phyloP scores from a whole-genome alignment of 2,797 vertebrate genomes.

The Dicrostonyx torquatus region DNA sequence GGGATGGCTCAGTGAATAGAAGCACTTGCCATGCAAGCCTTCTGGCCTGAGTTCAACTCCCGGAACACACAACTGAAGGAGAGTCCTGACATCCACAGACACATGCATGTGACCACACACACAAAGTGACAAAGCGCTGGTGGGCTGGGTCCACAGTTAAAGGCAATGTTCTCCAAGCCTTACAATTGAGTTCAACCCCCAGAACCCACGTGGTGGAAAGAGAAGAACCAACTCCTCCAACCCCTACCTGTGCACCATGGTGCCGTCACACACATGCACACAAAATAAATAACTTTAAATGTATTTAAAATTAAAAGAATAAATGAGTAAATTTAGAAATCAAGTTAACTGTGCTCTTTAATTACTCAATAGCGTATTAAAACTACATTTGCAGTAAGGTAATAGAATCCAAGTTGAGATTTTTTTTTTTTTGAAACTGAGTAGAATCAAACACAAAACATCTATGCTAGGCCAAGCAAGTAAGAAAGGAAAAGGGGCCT shows the following conservation, averaged over 20 bases:
- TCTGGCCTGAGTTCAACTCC: not conserved
- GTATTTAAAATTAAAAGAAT: not conserved
- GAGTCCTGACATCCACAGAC: not conserved
- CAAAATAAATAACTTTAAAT: not conserved
- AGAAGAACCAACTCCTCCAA: not conserved
- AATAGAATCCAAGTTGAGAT: not conserved
- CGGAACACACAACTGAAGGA: not conserved
- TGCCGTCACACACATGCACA: not conserved
- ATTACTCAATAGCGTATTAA: not conserved
- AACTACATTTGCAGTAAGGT: not conserved
- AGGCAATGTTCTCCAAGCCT: not conserved
- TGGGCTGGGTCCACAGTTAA: not conserved
- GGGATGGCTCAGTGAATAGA: not conserved
- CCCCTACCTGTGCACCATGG: no score
- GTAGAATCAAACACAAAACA: not conserved
- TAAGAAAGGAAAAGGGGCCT: not conserved
- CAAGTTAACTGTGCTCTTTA: not conserved
- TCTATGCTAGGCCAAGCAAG: not conserved
- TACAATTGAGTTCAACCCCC: not conserved
- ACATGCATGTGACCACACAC: not conserved
- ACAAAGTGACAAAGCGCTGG: not conserved
- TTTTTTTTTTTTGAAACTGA: not conserved
- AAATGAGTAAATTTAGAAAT: conserved; percentile 13
- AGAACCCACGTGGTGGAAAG: not conserved
- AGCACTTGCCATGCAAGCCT: not conserved